Conservation (phyloP, 2,888 invertebrate genomes). For the Chalcosyrphus nemorum region DNA sequence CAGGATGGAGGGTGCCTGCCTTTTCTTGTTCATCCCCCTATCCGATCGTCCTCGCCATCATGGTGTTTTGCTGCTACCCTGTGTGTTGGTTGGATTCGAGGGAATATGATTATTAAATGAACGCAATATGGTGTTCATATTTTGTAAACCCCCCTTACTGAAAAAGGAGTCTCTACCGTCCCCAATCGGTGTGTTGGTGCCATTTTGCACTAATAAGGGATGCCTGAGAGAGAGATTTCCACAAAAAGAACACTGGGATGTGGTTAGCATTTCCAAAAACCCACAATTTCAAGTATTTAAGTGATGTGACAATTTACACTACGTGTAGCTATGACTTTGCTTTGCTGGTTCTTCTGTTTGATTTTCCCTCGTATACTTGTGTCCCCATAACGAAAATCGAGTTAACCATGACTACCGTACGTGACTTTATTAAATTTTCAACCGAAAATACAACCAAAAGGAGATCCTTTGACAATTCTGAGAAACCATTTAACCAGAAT, state of each 20-base stretch:
- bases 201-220: constrained; percentile 71
- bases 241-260: constrained; percentile 32
- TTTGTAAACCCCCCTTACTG: constrained; percentile 50
- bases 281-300: constrained; percentile 67
- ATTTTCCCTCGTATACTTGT: constrained; percentile 29
- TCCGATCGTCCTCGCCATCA: background rate
- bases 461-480: constrained; percentile 42
- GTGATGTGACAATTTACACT: constrained; percentile 73
- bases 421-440: constrained; percentile 73
- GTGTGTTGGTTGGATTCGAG: constrained; percentile 18
- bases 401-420: constrained; percentile 71
- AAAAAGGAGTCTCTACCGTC: background rate
- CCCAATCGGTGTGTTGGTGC: constrained; percentile 32
- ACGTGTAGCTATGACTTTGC: constrained; percentile 39
- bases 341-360: constrained; percentile 50
- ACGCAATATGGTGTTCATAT: constrained; percentile 73
- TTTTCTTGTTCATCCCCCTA: background rate
- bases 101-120: constrained; percentile 72
- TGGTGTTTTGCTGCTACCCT: background rate
- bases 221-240: constrained; percentile 58
- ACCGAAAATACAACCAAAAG: background rate
- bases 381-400: constrained; percentile 70
- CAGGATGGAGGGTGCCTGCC: background rate
- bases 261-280: constrained; percentile 62
- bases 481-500: constrained; percentile 39